Evolutionary conservation across 2,888 invertebrate genomes (phyloP), one percentile per base, ranked within the genome.

Genomic region (Bursaphelenchus okinawaensis): DNA sequence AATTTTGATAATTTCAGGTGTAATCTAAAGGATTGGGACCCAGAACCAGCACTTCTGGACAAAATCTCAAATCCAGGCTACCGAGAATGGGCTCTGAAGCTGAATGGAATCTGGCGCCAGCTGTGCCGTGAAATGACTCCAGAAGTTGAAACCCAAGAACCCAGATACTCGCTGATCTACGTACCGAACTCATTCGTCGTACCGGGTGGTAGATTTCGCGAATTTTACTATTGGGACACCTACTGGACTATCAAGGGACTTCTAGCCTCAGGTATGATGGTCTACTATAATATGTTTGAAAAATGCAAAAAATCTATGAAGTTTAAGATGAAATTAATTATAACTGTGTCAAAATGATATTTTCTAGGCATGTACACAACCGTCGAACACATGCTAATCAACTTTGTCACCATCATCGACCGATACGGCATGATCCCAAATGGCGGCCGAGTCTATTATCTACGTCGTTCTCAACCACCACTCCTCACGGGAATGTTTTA

Each of bases 171-270:
- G 65, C 89, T 93, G 71, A 90, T 93, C 76, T 90, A 90, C 74
- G 89, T 93, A 0, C 88, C 90, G 0, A 87, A 93, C 83, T 83
- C 83, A 1, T 85, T 85, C 69, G 83, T 86, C 52, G 89, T 93
- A 87, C 91, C 68, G 79, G 91, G 82, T 87, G 79, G 78, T 16
- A 86, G 93, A 73, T 86, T 86, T 75, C 74, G 85, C 54, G 86
- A 85, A 73, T 84, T 84, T 57, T 93, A 93, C 84, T 93, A 93
- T 84, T 93, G 93, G 93, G 94, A 94, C 84, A 91, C 92, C 0
- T 93, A 91, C 83, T 94, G 93, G 93, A 91, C 92, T 66, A 86
- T 93, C 62, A 78, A 79, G 52, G 72, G 68, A 9, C 68, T 72
- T 20, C 24, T 68, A 20, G 60, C 59, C 0, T 63, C 60, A 12